Percentiles rank a stretch among this genome's conserved stretches.
Evolutionary conservation across 2,888 invertebrate genomes (phyloP).

Genomic region (Pediacus dermestoides): DNA sequence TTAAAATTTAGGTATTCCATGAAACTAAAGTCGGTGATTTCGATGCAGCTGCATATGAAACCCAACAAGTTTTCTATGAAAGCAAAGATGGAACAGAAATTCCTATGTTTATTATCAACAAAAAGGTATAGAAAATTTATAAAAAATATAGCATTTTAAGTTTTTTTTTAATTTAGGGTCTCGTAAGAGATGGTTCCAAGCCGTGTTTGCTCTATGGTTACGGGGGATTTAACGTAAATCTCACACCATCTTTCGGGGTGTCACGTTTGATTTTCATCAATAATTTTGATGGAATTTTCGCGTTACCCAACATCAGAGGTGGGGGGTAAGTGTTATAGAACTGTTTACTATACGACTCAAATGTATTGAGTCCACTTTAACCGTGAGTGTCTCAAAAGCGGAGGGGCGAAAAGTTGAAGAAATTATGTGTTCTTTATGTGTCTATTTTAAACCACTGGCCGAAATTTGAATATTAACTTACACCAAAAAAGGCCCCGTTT

Average conservation of each 20-base stretch:
- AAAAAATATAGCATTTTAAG: conserved; percentile 6
- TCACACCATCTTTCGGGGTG: conserved; percentile 87
- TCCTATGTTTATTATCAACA: conserved; percentile 91
- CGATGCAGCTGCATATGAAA: conserved; percentile 72
- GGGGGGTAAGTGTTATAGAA: conserved; percentile 84
- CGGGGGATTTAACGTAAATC: conserved; percentile 93
- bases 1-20: conserved; percentile 63
- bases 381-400: too few relatives aligned
- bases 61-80: conserved; percentile 85
- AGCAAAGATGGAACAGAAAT: conserved; percentile 92
- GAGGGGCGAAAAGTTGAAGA: too few relatives aligned
- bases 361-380: too few relatives aligned
- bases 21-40: conserved; percentile 84
- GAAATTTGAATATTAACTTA: too few relatives aligned
- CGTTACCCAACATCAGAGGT: conserved; percentile 91
- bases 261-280: conserved; percentile 85
- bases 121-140: conserved; percentile 57
- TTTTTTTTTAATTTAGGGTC: conserved; percentile 51
- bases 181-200: conserved; percentile 64
- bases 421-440: too few relatives aligned
- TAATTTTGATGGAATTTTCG: conserved; percentile 83
- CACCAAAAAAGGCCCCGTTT: too few relatives aligned
- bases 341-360: too few relatives aligned
- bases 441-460: too few relatives aligned
- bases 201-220: conserved; percentile 93